Conservation (phyloP, 2,797 vertebrate genomes). For the Scarus forsteni region DNA sequence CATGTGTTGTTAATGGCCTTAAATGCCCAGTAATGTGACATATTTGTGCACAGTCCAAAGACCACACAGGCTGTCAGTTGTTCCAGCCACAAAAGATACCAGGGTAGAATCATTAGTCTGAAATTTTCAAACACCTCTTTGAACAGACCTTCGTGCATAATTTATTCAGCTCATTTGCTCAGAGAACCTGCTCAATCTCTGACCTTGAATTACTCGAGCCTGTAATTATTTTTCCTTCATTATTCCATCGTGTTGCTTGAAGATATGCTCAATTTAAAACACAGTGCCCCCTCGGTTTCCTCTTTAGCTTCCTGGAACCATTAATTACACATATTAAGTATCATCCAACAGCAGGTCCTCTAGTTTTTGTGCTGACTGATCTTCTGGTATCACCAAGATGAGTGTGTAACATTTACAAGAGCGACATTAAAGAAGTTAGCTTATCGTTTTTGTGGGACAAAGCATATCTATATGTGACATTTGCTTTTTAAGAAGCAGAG, state of each 20-base stretch:
- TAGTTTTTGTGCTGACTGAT: not conserved
- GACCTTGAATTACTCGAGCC: constrained; percentile 44
- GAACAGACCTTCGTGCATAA: constrained; percentile 50
- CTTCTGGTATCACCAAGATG: too few relatives aligned
- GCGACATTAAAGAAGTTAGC: too few relatives aligned
- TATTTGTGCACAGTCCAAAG: not conserved
- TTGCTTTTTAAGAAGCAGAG: not conserved
- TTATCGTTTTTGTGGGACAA: too few relatives aligned
- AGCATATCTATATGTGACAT: too few relatives aligned
- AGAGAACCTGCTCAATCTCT: constrained; percentile 41
- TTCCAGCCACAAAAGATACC: constrained; percentile 17
- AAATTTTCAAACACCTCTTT: constrained; percentile 57
- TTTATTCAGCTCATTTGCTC: constrained; percentile 54
- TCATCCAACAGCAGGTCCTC: not conserved
- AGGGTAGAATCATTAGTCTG: constrained; percentile 42
- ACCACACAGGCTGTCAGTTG: not conserved
- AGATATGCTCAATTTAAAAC: constrained; percentile 19
- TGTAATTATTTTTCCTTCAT: constrained; percentile 56
- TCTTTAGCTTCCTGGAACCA: constrained; percentile 7
- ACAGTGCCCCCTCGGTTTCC: not conserved
- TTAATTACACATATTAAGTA: not conserved
- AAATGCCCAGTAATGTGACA: constrained; percentile 4
- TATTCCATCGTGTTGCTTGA: constrained; percentile 46
- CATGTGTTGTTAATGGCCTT: not conserved
- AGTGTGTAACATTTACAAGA: too few relatives aligned